Evolutionary conservation across 2,888 invertebrate species (phyloP), one percentile per base, ranked within the genome.

Genomic region (Biston betularia): DNA sequence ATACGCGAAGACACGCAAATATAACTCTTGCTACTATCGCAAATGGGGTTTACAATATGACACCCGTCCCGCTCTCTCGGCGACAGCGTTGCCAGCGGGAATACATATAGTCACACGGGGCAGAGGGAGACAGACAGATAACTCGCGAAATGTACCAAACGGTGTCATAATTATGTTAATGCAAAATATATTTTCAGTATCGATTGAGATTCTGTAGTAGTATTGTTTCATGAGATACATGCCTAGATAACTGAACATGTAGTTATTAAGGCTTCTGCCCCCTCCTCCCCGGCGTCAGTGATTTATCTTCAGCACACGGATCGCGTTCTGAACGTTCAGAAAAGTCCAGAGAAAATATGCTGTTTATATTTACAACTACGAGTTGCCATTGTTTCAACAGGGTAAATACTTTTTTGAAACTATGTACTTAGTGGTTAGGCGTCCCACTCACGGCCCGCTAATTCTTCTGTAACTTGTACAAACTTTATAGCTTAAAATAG

Each of bases 21-120:
- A 78, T 70, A 77, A 78, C 77, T 78, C 80, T 55, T 45, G 73
- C 81, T 80, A 82, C 80, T 83, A 81, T 79, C 80, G 78, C 82
- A 79, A 85, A 84, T 89, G 90, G 90, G 90, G 90, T 89, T 89
- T 86, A 82, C 84, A 70, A 75, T 40, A 80, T 76, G 75, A 73
- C 79, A 72, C 76, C 78, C 78, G 69, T 57, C 66, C 57, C 61
- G 11, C 61, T 65, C 69, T 67, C 65, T 63, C 66, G 54, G 49
- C 71, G 65, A 73, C 63, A 66, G 73, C 68, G 49, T 33, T 33
- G 49, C 49, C 49, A 66, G 52, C 35, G 33, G 6, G 38, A 54
- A 40, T 7, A 24, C 11, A 6, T 14, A 0, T 54, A 34, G 4
- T 33, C 45, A 5, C 5, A 8, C 46, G 11, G 33, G 35, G 35